phyloP scores from a whole-genome alignment of 2,113 vertebrate genomes.

The Mustela nigripes region DNA sequence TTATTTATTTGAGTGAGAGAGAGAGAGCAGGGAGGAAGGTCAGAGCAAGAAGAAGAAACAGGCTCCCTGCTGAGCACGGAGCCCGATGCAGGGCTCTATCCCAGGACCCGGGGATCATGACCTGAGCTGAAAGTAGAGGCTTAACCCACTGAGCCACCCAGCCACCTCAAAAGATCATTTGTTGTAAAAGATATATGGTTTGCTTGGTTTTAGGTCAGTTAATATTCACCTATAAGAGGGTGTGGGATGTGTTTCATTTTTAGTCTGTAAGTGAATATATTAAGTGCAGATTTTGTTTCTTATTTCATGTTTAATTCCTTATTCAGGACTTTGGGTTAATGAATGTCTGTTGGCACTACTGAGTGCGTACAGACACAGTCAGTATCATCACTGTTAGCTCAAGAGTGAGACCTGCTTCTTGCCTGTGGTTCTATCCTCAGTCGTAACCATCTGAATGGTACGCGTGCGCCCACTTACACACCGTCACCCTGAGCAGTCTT shows the following conservation, averaged over 20 bases:
- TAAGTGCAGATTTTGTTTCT: background rate
- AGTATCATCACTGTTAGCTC: conserved; percentile 19
- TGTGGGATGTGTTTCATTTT: background rate
- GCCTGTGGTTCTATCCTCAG: background rate
- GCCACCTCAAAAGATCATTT: background rate
- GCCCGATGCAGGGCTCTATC: background rate
- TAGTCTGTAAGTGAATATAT: background rate
- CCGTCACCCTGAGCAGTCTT: background rate
- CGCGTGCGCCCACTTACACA: background rate
- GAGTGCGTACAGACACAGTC: background rate
- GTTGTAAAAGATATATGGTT: background rate
- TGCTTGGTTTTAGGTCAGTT: background rate
- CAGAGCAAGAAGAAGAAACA: background rate
- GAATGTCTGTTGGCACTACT: background rate
- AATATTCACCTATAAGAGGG: background rate
- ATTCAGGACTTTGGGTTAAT: background rate
- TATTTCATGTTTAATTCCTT: conserved; percentile 42
- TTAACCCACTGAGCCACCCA: background rate
- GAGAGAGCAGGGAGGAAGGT: background rate
- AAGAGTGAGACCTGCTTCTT: conserved; percentile 1
- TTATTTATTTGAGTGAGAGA: background rate
- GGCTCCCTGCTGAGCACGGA: background rate
- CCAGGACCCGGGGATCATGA: background rate
- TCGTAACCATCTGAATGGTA: background rate
- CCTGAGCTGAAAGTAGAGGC: background rate